Conservation (phyloP, 2,888 invertebrate genomes). For the Pherbina coryleti region DNA sequence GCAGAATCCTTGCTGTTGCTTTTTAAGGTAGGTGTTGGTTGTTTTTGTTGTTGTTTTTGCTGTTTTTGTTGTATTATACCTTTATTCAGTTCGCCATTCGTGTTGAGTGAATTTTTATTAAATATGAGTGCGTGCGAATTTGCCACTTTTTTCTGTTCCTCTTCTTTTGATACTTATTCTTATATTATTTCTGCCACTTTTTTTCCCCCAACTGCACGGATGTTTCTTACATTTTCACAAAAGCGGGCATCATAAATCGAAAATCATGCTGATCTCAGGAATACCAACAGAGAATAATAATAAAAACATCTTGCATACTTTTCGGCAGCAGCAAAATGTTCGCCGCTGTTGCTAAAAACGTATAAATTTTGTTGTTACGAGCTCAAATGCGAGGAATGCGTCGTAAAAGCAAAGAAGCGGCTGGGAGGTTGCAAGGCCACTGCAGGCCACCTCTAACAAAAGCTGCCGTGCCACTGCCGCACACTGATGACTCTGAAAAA, state of each 20-base stretch:
- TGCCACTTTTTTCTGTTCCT: not conserved
- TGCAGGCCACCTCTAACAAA: too few species aligned
- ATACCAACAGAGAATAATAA: not conserved
- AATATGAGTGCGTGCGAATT: slow-evolving; percentile 16
- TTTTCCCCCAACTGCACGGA: not conserved
- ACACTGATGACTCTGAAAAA: too few species aligned
- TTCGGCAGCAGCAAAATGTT: not conserved
- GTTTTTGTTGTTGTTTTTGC: too few species aligned
- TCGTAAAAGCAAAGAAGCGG: too few species aligned
- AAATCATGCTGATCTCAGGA: slow-evolving; percentile 6
- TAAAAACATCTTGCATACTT: slow-evolving; percentile 2
- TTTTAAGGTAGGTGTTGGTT: not conserved
- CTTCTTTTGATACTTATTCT: not conserved
- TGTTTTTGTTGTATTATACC: too few species aligned
- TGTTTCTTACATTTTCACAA: not conserved
- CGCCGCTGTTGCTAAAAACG: not conserved
- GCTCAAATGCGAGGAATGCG: too few species aligned
- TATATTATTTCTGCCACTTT: not conserved
- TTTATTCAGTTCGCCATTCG: not conserved
- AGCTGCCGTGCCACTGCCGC: too few species aligned
- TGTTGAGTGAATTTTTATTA: slow-evolving; percentile 14
- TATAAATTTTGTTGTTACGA: not conserved
- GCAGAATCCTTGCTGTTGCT: not conserved
- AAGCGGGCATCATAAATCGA: slow-evolving; percentile 8
- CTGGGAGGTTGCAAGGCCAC: too few species aligned